Evolutionary conservation across 2,888 invertebrate species (phyloP).

Genomic region (Notodromas monacha): DNA sequence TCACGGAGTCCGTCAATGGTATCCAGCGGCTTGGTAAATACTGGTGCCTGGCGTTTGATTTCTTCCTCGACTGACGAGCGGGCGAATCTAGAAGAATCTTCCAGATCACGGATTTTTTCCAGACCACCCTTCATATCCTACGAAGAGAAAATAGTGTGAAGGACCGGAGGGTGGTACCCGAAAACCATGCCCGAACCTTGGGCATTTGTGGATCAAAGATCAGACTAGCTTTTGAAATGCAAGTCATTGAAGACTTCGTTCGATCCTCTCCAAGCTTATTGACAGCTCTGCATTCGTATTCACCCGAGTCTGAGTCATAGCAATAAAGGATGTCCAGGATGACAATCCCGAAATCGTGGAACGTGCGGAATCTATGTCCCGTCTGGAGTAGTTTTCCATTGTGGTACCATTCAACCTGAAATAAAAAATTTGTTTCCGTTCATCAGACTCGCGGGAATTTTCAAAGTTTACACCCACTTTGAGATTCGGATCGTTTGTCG

Average conservation of each 20-base stretch:
- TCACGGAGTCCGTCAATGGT: slow-evolving; percentile 57
- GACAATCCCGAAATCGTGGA: slow-evolving; percentile 89
- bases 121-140: slow-evolving; percentile 76
- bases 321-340: slow-evolving; percentile 79
- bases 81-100: slow-evolving; percentile 49
- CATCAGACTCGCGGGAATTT: no score
- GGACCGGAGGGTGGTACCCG: no score
- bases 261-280: slow-evolving; percentile 65
- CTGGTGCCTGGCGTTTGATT: slow-evolving; percentile 47
- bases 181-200: no score
- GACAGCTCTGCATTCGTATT: slow-evolving; percentile 65
- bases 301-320: slow-evolving; percentile 79
- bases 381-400: slow-evolving; percentile 66
- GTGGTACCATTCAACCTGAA: slow-evolving; percentile 56
- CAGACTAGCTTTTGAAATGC: slow-evolving; percentile 54
- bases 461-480: slow-evolving; percentile 23
- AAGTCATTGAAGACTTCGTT: slow-evolving; percentile 49
- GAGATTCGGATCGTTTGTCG: slow-evolving; percentile 72
- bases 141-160: no score
- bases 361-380: slow-evolving; percentile 82
- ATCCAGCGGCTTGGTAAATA: slow-evolving; percentile 56
- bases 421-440: no score
- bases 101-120: slow-evolving; percentile 64
- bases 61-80: slow-evolving; percentile 37
- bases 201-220: slow-evolving; percentile 73